Base-by-base conservation (phyloP, 2,797 vertebrate species). In the Melanogrammus aeglefinus region DNA sequence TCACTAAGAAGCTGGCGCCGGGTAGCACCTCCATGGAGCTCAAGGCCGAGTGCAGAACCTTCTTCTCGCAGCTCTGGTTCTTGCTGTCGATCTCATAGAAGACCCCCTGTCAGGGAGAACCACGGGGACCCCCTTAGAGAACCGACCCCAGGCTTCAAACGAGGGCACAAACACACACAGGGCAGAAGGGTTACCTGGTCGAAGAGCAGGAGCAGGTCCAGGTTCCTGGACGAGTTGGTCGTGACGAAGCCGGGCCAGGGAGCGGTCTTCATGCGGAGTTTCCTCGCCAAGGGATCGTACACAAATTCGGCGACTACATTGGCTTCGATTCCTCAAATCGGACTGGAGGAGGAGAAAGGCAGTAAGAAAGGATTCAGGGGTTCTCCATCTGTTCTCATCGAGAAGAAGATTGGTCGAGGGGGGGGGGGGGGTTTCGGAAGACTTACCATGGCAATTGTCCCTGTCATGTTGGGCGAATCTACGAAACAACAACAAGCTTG, bases 81-180 rank as follows among this genome's bases (percentile, higher is more conserved):
- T 93, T 94, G 83, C 79, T 89, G 90, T 95, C 93, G 35, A 95
- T 91, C 84, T 95, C 92, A 4, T 93, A 95, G 83, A 94, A 86
- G 41, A 92, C 27, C 27, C 90, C 92, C 94, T 95, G 83, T 16
- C 33, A n/a, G 29, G 35, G 0, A 3, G 0, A 70, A 6, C 14
- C 31, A 38, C 71, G 39, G 6, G 39, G 7, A 35, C 16, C 18
- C 36, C 1, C 79, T 71, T 76, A 35, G 16, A 12, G 0, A 12
- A 35, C n/a, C 24, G 31, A 16, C 57, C 9, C 57, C 24, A 5
- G 47, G 57, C 57, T 63, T 63, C 47, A 63, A n/a, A 10, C n/a
- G n/a, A 63, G n/a, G 6, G 6, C 10, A 57, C 18, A 44, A 7
- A 36, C 41, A 44, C 12, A 44, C 6, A 18, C 9, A 29, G n/a